These are phyloP conservation scores for Neelides sp. DNA, from an alignment of 1,140 invertebrate genomes.

Conservation along the genomic window DNA sequence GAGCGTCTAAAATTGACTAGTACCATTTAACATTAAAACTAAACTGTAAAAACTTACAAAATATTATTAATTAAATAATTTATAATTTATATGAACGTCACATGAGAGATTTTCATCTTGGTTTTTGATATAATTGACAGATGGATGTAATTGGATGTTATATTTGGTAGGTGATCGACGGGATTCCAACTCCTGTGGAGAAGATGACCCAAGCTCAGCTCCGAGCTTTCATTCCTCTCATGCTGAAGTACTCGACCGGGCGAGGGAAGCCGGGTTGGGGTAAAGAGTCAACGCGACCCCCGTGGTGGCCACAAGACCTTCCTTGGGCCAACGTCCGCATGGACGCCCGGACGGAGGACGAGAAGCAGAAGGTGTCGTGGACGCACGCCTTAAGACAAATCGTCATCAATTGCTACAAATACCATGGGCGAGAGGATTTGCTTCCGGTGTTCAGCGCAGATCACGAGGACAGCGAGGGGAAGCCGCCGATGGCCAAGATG, in stretches of 20 bases:
- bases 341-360: conserved; percentile 88
- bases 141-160: no score
- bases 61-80: no score
- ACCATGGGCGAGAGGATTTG: conserved; percentile 89
- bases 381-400: conserved; percentile 94
- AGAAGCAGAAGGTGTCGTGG: conserved; percentile 97
- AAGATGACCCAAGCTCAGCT: conserved; percentile 98
- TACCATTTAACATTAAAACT: no score
- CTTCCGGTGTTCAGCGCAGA: conserved; percentile 87
- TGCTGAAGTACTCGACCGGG: conserved; percentile 94
- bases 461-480: conserved; percentile 53
- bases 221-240: conserved; percentile 89
- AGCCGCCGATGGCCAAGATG: conserved; percentile 25
- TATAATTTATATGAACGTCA: no score
- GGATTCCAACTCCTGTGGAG: conserved; percentile 93
- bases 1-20: no score
- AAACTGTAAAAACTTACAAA: no score
- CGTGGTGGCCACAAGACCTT: conserved; percentile 84
- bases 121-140: no score
- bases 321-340: conserved; percentile 91
- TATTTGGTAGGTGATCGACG: conserved; percentile 69
- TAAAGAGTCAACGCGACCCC: conserved; percentile 80
- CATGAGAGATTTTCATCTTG: no score
- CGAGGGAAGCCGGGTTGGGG: conserved; percentile 96
- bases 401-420: conserved; percentile 96